These are phyloP conservation scores for Sarcophaga peregrina DNA, from an alignment of 1,140 invertebrate species.

Conservation along the genomic window DNA sequence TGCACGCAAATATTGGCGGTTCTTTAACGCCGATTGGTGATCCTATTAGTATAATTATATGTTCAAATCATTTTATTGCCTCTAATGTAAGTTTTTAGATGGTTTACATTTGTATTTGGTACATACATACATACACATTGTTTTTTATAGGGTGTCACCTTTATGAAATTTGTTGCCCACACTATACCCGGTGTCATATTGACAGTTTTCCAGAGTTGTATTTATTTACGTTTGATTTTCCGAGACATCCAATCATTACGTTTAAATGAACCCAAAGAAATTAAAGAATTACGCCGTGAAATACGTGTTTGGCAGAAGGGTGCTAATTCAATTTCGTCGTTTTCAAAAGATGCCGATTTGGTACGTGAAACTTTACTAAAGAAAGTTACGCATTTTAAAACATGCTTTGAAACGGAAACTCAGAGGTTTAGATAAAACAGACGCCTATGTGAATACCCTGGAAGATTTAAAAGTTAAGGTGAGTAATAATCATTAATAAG, in stretches of 20 bases:
- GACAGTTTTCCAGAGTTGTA: slow-evolving; percentile 71
- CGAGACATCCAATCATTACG: slow-evolving; percentile 71
- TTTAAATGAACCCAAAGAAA: slow-evolving; percentile 75
- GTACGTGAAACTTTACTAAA: slow-evolving; percentile 76
- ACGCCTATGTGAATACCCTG: slow-evolving; percentile 73
- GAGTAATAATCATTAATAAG: background rate
- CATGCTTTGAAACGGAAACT: slow-evolving; percentile 71
- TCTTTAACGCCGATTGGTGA: slow-evolving; percentile 83
- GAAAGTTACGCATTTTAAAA: slow-evolving; percentile 73
- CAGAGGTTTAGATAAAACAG: slow-evolving; percentile 69
- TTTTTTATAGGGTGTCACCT: slow-evolving; percentile 74
- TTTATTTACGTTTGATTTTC: slow-evolving; percentile 74
- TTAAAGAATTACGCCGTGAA: slow-evolving; percentile 78
- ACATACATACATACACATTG: slow-evolving; percentile 37
- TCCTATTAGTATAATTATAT: slow-evolving; percentile 85
- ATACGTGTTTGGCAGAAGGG: slow-evolving; percentile 81
- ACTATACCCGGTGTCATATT: slow-evolving; percentile 76
- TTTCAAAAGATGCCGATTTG: slow-evolving; percentile 79
- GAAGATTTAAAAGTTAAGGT: slow-evolving; percentile 72
- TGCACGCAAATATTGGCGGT: slow-evolving; percentile 85
- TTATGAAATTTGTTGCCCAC: slow-evolving; percentile 76
- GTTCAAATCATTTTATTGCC: slow-evolving; percentile 74
- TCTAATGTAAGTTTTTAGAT: slow-evolving; percentile 67
- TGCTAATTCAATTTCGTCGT: slow-evolving; percentile 76
- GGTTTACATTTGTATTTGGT: slow-evolving; percentile 14